Percentiles rank a stretch among this genome's conserved stretches.
phyloP scores from a whole-genome alignment of 2,113 vertebrate genomes.

The Cacatua alba region DNA sequence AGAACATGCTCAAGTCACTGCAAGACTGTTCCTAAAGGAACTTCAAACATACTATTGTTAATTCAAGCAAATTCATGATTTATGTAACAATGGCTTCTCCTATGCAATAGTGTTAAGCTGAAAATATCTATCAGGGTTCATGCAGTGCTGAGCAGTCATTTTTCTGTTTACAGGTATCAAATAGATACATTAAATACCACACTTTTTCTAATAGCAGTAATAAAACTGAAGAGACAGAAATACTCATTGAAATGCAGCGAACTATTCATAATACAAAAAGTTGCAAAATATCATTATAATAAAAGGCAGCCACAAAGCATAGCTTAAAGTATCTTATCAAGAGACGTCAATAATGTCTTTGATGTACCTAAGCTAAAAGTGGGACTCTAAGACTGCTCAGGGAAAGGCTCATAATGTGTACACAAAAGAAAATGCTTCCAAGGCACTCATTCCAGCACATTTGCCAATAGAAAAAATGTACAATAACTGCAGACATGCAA shows the following conservation, averaged over 20 bases:
- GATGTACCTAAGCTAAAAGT: not conserved
- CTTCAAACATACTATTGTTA: not conserved
- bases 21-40: not conserved
- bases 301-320: not conserved
- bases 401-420: fast-evolving
- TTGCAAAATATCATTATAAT: not conserved
- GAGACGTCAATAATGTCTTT: not conserved
- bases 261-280: not conserved
- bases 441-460: not conserved
- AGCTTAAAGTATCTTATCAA: not conserved
- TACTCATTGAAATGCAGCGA: not conserved
- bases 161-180: not conserved
- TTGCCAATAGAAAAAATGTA: not conserved
- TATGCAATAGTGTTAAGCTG: not conserved
- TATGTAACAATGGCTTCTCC: not conserved
- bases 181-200: not conserved
- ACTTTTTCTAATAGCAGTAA: not conserved
- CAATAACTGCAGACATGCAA: not conserved
- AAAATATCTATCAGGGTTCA: not conserved
- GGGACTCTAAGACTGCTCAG: not conserved
- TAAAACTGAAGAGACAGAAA: not conserved
- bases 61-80: not conserved
- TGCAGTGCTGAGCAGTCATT: not conserved
- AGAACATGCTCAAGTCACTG: not conserved
- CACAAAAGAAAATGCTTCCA: not conserved